Conservation (phyloP, 2,888 invertebrate genomes). For the Drosophila acutilabella region DNA sequence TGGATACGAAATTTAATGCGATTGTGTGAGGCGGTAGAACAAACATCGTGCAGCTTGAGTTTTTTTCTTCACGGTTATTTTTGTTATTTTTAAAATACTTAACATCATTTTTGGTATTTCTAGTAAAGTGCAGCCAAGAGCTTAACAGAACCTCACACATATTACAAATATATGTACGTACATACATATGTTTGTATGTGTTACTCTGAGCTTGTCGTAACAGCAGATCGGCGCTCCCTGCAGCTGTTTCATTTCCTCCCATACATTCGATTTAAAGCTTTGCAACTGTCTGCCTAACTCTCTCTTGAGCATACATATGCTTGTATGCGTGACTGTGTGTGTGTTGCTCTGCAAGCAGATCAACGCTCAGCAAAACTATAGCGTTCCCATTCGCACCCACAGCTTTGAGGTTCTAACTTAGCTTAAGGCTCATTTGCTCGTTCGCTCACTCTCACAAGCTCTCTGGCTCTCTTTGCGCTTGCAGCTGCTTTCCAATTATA, state of each 20-base stretch:
- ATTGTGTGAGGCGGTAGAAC: slow-evolving; percentile 51
- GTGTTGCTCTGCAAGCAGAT: background rate
- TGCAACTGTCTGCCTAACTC: background rate
- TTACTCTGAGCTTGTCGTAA: too few relatives aligned
- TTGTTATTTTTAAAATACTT: background rate
- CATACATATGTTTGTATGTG: background rate
- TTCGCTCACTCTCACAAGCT: too few relatives aligned
- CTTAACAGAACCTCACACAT: too few relatives aligned
- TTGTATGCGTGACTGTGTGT: background rate
- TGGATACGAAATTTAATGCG: slow-evolving; percentile 69
- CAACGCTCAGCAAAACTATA: background rate
- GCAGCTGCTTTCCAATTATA: slow-evolving; percentile 61
- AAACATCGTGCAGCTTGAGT: slow-evolving; percentile 1
- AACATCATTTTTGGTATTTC: slow-evolving; percentile 23
- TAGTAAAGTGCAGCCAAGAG: slow-evolving; percentile 31
- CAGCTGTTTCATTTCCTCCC: background rate
- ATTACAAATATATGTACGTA: background rate
- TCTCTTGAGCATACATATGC: background rate
- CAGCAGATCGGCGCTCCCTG: slow-evolving; percentile 1
- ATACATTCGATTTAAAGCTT: background rate
- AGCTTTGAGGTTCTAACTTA: background rate
- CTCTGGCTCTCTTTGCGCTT: background rate
- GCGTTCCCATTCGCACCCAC: background rate
- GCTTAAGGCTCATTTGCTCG: too few relatives aligned
- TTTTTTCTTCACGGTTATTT: background rate